Evolutionary conservation across 2,888 invertebrate genomes (phyloP).

Genomic region (Leucophenga maculata): DNA sequence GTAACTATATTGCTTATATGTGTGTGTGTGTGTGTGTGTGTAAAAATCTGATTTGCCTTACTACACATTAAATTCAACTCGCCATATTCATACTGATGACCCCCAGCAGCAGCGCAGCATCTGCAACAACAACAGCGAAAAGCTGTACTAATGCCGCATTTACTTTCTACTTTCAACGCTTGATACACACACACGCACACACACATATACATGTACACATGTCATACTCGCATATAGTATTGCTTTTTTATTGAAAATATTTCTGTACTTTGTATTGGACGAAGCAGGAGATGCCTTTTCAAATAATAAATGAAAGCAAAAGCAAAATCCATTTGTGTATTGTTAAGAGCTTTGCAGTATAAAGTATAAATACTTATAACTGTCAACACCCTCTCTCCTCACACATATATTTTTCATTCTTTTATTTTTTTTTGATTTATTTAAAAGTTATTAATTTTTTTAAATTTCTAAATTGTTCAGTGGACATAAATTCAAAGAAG

Average conservation of each 20-base stretch:
- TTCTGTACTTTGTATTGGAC: background rate
- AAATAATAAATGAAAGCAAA: background rate
- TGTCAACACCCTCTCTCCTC: no score
- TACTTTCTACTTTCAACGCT: background rate
- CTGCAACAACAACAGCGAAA: background rate
- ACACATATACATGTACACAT: background rate
- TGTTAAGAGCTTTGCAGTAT: background rate
- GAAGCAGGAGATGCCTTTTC: background rate
- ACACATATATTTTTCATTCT: no score
- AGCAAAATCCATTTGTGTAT: constrained; percentile 10
- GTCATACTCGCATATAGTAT: background rate
- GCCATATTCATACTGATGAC: background rate
- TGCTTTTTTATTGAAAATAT: constrained; percentile 7
- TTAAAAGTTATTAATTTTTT: no score
- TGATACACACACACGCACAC: background rate
- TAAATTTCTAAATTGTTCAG: no score
- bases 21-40: constrained; percentile 4
- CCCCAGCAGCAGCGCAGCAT: background rate
- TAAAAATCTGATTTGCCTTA: background rate
- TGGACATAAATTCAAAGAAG: no score
- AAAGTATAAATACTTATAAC: background rate
- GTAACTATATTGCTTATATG: background rate
- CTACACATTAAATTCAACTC: background rate
- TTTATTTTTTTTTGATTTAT: no score
- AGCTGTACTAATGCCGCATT: background rate